These are phyloP conservation scores for Enteromius radiatus DNA, from an alignment of 2,797 vertebrate genomes.

Conservation along the genomic window DNA sequence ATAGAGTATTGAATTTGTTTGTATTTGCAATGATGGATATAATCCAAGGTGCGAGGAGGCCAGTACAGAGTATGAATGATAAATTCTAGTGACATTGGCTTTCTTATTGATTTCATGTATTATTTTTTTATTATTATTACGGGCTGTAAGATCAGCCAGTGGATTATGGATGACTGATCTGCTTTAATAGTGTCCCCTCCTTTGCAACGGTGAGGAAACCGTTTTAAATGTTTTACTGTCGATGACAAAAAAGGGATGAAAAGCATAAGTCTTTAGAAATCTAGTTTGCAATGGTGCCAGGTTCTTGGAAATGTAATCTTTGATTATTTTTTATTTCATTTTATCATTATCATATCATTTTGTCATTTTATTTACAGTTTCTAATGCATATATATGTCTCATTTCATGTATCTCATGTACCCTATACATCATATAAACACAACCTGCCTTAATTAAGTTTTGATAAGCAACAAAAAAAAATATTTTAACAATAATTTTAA, in stretches of 20 bases:
- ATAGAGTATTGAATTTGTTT: slow-evolving; percentile 45
- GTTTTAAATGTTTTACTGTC: not conserved
- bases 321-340: not conserved
- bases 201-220: not conserved
- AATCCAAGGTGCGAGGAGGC: slow-evolving; percentile 11
- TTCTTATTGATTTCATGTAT: slow-evolving; percentile 19
- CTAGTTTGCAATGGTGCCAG: not conserved
- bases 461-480: not conserved
- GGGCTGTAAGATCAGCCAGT: slow-evolving; percentile 15
- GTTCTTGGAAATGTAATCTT: not conserved
- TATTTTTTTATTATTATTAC: slow-evolving; percentile 4
- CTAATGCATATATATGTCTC: too few relatives aligned
- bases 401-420: not conserved
- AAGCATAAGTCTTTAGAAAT: not conserved
- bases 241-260: not conserved
- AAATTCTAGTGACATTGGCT: slow-evolving; percentile 22
- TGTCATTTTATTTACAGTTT: not conserved
- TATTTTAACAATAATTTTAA: not conserved
- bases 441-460: not conserved
- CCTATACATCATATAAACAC: not conserved
- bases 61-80: slow-evolving; percentile 15
- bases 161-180: slow-evolving; percentile 33
- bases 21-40: slow-evolving; percentile 36
- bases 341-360: too few relatives aligned
- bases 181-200: not conserved